These are phyloP conservation scores for Zoanthus solanderi DNA, from an alignment of 92 coral and sea anemone species.

Conservation along the genomic window DNA sequence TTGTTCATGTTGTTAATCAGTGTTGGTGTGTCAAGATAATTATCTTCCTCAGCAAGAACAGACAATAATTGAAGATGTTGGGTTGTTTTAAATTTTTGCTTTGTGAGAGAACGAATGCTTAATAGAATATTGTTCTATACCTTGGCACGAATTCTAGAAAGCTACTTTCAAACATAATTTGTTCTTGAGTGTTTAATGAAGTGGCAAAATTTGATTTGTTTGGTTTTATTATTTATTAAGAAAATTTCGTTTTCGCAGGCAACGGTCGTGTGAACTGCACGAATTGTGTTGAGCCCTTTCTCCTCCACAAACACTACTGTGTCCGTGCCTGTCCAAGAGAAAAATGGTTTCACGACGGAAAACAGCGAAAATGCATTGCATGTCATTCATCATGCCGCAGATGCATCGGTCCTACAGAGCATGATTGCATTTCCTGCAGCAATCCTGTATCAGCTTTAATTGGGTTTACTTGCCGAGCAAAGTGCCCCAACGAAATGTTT, in stretches of 20 bases:
- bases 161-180: too few relatives aligned
- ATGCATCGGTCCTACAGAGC: conserved; percentile 87
- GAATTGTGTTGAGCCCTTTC: conserved; percentile 83
- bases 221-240: background rate
- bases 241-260: conserved; percentile 54
- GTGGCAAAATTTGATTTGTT: background rate
- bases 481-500: conserved; percentile 78
- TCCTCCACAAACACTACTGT: conserved; percentile 77
- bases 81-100: too few relatives aligned
- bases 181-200: too few relatives aligned
- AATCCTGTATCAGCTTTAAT: conserved; percentile 64
- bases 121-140: too few relatives aligned
- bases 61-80: too few relatives aligned
- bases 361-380: conserved; percentile 63
- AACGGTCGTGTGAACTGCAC: conserved; percentile 90
- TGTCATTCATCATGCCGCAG: conserved; percentile 86
- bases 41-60: too few relatives aligned
- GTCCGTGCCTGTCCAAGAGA: conserved; percentile 81
- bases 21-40: too few relatives aligned
- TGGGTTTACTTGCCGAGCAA: conserved; percentile 74
- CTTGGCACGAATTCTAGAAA: too few relatives aligned
- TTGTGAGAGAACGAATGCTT: too few relatives aligned
- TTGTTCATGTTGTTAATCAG: too few relatives aligned
- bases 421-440: conserved; percentile 84
- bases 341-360: conserved; percentile 75